Percentiles rank a stretch among this genome's conserved stretches.
phyloP scores from a whole-genome alignment of 2,113 vertebrate species.

The Onychorhynchus coronatus region DNA sequence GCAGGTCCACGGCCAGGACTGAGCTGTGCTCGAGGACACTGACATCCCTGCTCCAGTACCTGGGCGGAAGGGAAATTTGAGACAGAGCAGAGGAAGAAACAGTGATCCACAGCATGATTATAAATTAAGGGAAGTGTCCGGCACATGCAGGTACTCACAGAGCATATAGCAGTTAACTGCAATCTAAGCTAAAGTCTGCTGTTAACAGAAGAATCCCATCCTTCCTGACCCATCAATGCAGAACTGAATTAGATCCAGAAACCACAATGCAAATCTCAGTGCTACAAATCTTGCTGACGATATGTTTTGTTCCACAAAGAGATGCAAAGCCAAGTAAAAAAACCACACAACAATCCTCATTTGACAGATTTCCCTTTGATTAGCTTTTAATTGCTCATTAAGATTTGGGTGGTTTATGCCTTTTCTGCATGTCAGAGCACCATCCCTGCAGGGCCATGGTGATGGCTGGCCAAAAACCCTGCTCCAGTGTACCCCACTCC shows the following conservation, averaged over 20 bases:
- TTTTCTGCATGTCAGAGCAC: background rate
- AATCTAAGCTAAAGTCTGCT: background rate
- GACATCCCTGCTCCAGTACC: background rate
- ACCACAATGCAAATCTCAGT: conserved; percentile 13
- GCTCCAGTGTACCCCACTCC: background rate
- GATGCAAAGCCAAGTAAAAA: conserved; percentile 19
- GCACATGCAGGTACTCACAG: background rate
- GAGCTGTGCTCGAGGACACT: background rate
- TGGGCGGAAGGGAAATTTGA: background rate
- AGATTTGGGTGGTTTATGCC: background rate
- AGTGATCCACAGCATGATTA: background rate
- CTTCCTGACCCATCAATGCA: background rate
- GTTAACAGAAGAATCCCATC: background rate
- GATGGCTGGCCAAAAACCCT: background rate
- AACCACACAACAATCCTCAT: background rate
- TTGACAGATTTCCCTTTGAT: conserved; percentile 32
- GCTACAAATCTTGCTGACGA: conserved; percentile 35
- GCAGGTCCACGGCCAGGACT: background rate
- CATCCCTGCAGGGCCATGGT: rapidly evolving
- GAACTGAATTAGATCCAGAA: conserved; percentile 43
- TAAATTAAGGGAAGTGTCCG: background rate
- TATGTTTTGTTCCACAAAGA: conserved; percentile 41
- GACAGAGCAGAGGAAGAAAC: background rate
- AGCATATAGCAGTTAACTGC: background rate
- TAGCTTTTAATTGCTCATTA: conserved; percentile 47